Base-by-base conservation (phyloP, 2,888 invertebrate species). In the Drosophila falleni region DNA sequence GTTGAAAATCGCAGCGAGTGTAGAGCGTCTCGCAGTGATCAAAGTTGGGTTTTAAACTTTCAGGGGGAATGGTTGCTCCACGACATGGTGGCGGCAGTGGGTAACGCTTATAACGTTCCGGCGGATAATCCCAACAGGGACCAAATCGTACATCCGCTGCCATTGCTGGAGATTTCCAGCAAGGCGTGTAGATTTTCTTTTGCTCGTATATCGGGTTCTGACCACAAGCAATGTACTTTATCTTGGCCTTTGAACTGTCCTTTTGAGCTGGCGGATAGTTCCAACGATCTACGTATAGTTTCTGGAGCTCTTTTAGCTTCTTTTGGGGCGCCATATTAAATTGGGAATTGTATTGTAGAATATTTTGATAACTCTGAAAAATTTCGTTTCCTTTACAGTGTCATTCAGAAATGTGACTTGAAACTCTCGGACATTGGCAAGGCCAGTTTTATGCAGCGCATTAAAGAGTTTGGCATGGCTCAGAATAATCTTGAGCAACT, bases 341-440 rank as follows among this genome's bases (percentile, higher is more conserved):
- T 53, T 51, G 11, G 5, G 37, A 54, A 59, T 42, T 42, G 2
- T 15, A 54, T 6, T 15, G 5, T 19, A 6, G 55, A 23, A 13
- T 8, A 11, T 47, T 50, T 16, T 59, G 13, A 13, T 41, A 58
- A 68, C 46, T 61, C 10, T 5, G 13, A 23, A 42, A 42, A 65
- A 65, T 68, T 71, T 61, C 13, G 23, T 60, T 55, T 10, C 1
- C 33, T 60, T 65, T 64, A 19, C 55, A 93, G 92, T 72, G 90
- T 94, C 31, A 76, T 94, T 8, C 65, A 82, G 6, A 86, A 92
- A 74, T 93, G 92, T 72, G 82, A 90, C 5, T 86, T 93, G 39
- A 80, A 91, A 51, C 63, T 92, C 16, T 81, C 87, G 1, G 87
- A 93, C 41, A 90, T 94, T 47, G 94, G 94, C 10, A 91, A 90